phyloP scores from a whole-genome alignment of 2,797 vertebrate species.

The Borostomias antarcticus region DNA sequence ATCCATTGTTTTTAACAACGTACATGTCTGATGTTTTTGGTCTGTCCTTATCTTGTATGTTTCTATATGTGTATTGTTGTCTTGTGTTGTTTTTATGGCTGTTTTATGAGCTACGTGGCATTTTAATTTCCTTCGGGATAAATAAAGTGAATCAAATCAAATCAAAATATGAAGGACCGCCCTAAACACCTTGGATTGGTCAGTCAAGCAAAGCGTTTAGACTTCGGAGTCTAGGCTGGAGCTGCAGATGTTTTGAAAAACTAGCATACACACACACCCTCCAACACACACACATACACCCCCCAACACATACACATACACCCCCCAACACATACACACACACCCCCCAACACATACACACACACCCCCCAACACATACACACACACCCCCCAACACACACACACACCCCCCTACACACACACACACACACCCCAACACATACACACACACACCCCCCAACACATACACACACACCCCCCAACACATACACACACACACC shows the following conservation, averaged over 20 bases:
- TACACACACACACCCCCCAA: not conserved
- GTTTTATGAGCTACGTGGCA: no score
- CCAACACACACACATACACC: not conserved
- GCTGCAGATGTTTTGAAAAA: not conserved
- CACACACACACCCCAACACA: conserved; percentile 2
- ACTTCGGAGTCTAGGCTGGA: not conserved
- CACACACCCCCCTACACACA: conserved; percentile 5
- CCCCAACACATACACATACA: not conserved
- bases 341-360: not conserved
- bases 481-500: no score
- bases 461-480: not conserved
- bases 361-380: conserved; percentile 2
- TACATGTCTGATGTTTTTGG: no score
- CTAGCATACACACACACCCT: conserved; percentile 1
- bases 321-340: not conserved
- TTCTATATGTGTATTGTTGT: no score
- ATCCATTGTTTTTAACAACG: no score
- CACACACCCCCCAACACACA: not conserved
- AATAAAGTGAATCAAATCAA: no score
- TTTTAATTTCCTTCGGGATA: no score
- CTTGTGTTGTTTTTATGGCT: no score
- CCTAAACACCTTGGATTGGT: not conserved
- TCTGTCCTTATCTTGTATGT: no score
- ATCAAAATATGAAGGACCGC: no score
- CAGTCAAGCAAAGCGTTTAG: no score